Conservation (phyloP, 2,113 vertebrate species). For the Pelvicachromis taeniatus region DNA sequence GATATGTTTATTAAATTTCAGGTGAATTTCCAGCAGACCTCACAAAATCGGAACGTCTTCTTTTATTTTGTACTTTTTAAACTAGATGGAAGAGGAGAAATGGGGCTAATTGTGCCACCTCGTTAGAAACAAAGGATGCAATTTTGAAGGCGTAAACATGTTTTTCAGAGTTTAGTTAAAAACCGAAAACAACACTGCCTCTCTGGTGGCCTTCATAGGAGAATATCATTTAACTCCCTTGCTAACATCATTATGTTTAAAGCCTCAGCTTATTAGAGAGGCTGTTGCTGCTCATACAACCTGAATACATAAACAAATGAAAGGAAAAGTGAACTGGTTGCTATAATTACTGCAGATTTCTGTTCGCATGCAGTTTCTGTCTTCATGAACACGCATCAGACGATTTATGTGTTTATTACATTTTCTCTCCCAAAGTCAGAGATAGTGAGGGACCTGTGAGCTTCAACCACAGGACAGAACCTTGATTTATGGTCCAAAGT, state of each 20-base stretch:
- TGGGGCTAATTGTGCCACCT: background rate
- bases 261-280: constrained; percentile 64
- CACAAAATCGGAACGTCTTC: background rate
- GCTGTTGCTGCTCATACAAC: constrained; percentile 69
- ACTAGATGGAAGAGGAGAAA: background rate
- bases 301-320: constrained; percentile 35
- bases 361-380: background rate
- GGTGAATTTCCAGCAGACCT: background rate
- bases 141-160: constrained; percentile 32
- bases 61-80: background rate
- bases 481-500: background rate
- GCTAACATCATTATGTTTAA: constrained; percentile 55
- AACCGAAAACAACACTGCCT: constrained; percentile 1
- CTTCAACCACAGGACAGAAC: background rate
- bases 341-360: background rate
- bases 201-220: constrained; percentile 28
- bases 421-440: background rate
- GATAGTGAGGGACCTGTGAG: background rate
- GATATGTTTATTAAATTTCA: background rate
- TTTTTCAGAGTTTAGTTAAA: constrained; percentile 21
- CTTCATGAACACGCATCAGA: background rate
- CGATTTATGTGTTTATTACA: background rate
- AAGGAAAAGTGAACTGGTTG: constrained; percentile 25
- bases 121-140: background rate
- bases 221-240: constrained; percentile 54